These are phyloP conservation scores for Biston stratarius DNA, from an alignment of 2,888 invertebrate genomes.

Conservation along the genomic window DNA sequence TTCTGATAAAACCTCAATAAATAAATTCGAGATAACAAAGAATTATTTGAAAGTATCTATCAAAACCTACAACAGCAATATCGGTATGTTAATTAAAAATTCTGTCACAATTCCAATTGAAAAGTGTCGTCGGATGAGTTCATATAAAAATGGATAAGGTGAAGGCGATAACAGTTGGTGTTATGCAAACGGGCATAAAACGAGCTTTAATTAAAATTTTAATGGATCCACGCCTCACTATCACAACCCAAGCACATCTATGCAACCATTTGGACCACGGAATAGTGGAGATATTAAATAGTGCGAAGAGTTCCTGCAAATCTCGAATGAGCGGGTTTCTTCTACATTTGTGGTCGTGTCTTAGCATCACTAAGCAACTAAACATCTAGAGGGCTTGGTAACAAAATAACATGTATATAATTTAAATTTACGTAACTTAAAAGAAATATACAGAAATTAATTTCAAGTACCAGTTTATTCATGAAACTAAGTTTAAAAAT, in stretches of 20 bases:
- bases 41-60: constrained; percentile 4
- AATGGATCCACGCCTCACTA: constrained; percentile 56
- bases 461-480: no score
- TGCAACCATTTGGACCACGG: background rate
- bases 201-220: constrained; percentile 63
- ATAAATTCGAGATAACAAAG: background rate
- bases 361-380: no score
- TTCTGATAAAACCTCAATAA: no score
- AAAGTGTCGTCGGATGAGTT: constrained; percentile 44
- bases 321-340: no score
- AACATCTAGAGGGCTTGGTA: no score
- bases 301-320: background rate
- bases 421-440: no score
- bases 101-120: constrained; percentile 42
- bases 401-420: no score
- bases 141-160: constrained; percentile 44
- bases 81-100: constrained; percentile 25
- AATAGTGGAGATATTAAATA: background rate
- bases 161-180: constrained; percentile 40
- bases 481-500: no score
- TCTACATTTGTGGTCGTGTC: no score
- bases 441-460: no score
- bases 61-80: constrained; percentile 10
- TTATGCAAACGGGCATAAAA: constrained; percentile 48
- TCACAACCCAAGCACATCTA: constrained; percentile 38